These are phyloP conservation scores for Brachionus koreanus DNA, from an alignment of 1,140 invertebrate genomes.

Conservation along the genomic window DNA sequence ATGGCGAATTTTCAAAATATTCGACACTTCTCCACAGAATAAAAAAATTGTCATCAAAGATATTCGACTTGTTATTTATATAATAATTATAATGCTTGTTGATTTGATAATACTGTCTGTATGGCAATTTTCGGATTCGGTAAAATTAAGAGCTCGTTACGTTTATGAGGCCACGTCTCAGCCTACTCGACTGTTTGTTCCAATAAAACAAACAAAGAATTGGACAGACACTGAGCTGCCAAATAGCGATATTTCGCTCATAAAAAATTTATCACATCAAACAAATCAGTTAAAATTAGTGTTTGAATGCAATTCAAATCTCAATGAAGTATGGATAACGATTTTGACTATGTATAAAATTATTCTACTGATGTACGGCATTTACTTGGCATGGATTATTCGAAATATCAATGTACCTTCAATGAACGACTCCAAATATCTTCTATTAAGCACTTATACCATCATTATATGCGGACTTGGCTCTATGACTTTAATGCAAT, in stretches of 20 bases:
- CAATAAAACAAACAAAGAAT: background rate
- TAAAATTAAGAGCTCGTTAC: conserved; percentile 45
- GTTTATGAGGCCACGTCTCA: conserved; percentile 21
- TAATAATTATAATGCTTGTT: conserved; percentile 46
- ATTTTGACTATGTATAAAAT: conserved; percentile 49
- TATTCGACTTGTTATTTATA: conserved; percentile 47
- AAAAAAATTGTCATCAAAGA: conserved; percentile 50
- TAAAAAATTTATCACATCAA: conserved; percentile 35
- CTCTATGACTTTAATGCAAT: conserved; percentile 47
- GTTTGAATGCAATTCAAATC: conserved; percentile 47
- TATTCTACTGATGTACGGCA: conserved; percentile 47
- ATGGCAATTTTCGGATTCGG: conserved; percentile 49
- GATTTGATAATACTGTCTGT: conserved; percentile 47
- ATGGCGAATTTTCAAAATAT: conserved; percentile 50
- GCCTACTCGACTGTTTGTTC: background rate
- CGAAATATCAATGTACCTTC: conserved; percentile 49
- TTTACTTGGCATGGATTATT: conserved; percentile 50
- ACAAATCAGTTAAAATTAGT: conserved; percentile 43
- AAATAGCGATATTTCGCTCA: background rate
- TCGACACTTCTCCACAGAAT: conserved; percentile 47
- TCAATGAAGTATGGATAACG: conserved; percentile 47
- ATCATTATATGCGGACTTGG: conserved; percentile 47
- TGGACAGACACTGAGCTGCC: background rate
- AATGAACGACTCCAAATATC: conserved; percentile 50
- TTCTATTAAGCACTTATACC: conserved; percentile 48